These are phyloP conservation scores for Limnephilus auricula DNA, from an alignment of 2,888 invertebrate species.

Conservation along the genomic window DNA sequence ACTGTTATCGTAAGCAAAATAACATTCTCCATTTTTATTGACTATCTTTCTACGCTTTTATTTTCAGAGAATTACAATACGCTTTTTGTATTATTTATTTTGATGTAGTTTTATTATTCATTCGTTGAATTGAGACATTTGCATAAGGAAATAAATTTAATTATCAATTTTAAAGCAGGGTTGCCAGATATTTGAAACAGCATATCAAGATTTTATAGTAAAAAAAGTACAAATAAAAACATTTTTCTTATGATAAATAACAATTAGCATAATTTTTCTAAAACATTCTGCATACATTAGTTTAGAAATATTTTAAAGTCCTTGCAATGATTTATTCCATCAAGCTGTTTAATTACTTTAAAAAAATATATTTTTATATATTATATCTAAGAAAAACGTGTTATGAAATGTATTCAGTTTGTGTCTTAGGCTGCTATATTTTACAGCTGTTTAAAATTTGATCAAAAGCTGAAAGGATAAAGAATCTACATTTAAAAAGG, in stretches of 20 bases:
- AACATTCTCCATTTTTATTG: neutral
- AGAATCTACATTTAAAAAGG: neutral
- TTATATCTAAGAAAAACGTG: too few relatives aligned
- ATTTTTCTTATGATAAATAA: too few relatives aligned
- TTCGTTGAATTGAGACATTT: neutral
- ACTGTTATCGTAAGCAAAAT: constrained; percentile 3
- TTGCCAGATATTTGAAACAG: too few relatives aligned
- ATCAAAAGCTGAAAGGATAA: neutral
- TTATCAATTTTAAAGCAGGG: too few relatives aligned
- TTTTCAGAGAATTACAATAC: neutral
- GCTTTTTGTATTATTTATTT: neutral
- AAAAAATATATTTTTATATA: too few relatives aligned
- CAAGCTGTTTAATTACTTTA: neutral
- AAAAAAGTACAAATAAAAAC: too few relatives aligned
- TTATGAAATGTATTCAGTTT: neutral
- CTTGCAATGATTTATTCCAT: neutral
- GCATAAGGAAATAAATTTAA: too few relatives aligned
- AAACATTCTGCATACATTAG: too few relatives aligned
- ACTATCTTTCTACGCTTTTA: neutral
- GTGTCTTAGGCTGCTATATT: neutral
- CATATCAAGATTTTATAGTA: too few relatives aligned
- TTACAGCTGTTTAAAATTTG: neutral
- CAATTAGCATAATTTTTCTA: too few relatives aligned
- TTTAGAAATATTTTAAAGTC: too few relatives aligned
- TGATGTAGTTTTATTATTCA: neutral